Evolutionary conservation across 2,888 invertebrate genomes (phyloP).

Genomic region (Macrosiphum euphorbiae): DNA sequence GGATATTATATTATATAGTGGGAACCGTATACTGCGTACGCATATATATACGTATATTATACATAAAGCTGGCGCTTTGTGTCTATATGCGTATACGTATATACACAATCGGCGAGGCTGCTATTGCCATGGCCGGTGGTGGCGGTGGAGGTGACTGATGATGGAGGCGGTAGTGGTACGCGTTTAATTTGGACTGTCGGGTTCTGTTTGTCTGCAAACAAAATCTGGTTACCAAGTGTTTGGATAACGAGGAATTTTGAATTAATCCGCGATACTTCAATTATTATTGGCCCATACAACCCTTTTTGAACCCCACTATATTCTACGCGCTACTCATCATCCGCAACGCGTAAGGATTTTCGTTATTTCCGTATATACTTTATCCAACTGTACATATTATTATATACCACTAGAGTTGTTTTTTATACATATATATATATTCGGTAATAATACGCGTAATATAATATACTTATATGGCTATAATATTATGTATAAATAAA

Average conservation of each 20-base stretch:
- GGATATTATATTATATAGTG: constrained; percentile 36
- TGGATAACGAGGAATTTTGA: constrained; percentile 64
- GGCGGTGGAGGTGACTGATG: not conserved
- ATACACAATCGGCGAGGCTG: not conserved
- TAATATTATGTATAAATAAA: not conserved
- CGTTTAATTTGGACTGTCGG: constrained; percentile 63
- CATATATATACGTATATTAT: constrained; percentile 36
- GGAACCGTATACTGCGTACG: constrained; percentile 19
- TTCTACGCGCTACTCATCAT: constrained; percentile 22
- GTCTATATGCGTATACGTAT: not conserved
- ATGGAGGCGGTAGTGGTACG: not conserved
- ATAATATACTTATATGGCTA: not conserved
- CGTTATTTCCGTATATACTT: constrained; percentile 29
- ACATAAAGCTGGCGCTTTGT: constrained; percentile 42
- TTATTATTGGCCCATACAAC: constrained; percentile 65
- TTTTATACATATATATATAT: not conserved
- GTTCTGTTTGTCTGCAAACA: constrained; percentile 64
- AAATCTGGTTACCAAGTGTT: constrained; percentile 65
- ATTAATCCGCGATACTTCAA: constrained; percentile 64
- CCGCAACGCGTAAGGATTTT: constrained; percentile 37
- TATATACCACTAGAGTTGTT: not conserved
- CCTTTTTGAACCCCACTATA: constrained; percentile 59
- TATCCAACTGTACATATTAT: not conserved
- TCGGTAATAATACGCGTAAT: not conserved
- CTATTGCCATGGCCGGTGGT: not conserved